A percentile compares a stretch with the other conserved stretches of the same genome.
These are phyloP conservation scores for Corythornis vintsioides DNA, from an alignment of 2,113 vertebrate species.

Conservation along the genomic window DNA sequence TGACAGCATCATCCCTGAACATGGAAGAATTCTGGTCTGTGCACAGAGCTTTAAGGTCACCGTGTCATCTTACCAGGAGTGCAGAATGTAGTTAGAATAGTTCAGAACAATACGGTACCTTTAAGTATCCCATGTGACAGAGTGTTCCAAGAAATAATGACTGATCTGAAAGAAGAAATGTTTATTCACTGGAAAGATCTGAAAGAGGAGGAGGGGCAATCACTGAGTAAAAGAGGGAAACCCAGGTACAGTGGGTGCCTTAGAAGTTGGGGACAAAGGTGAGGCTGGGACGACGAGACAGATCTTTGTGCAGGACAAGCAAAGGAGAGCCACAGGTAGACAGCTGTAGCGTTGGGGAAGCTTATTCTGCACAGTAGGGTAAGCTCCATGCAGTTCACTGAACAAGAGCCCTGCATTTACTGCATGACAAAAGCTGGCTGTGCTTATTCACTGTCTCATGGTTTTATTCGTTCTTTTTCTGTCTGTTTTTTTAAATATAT, in stretches of 20 bases:
- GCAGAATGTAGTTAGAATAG: not conserved
- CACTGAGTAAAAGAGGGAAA: not conserved
- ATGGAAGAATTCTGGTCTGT: not conserved
- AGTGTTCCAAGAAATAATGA: not conserved
- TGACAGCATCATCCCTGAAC: not conserved
- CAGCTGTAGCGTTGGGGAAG: not conserved
- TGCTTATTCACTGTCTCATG: not conserved
- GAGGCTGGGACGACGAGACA: not conserved
- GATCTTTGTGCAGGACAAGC: constrained; percentile 8
- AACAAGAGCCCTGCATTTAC: constrained; percentile 3
- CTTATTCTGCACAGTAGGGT: constrained; percentile 3
- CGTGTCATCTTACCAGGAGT: not conserved
- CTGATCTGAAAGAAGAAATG: not conserved
- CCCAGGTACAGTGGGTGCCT: not conserved
- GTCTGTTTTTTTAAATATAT: not conserved
- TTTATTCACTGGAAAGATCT: not conserved
- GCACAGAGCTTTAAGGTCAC: not conserved
- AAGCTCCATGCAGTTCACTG: not conserved
- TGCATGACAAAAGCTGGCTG: not conserved
- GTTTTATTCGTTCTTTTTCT: not conserved
- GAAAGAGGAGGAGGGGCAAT: not conserved
- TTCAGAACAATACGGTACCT: not conserved
- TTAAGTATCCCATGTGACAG: not conserved
- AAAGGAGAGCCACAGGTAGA: not conserved
- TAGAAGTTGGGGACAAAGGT: not conserved